Conservation (phyloP, 2,797 vertebrate genomes). For the Cottoperca gobio region DNA sequence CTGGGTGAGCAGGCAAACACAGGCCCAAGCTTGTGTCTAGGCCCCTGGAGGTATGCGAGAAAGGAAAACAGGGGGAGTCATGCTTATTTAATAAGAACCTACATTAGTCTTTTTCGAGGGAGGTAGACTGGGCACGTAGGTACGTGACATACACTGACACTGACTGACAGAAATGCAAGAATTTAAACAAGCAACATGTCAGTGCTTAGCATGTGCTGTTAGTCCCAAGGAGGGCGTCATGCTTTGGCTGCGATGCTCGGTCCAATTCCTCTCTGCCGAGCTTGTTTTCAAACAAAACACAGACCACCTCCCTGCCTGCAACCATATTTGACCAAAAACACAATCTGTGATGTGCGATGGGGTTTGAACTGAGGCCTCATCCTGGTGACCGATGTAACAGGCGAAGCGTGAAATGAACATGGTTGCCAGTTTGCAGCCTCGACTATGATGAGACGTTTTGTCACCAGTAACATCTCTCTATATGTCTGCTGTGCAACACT, state of each 20-base stretch:
- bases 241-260: slow-evolving; percentile 34
- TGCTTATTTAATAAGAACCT: slow-evolving; percentile 72
- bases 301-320: slow-evolving; percentile 14
- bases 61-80: slow-evolving; percentile 67
- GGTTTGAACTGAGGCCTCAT: slow-evolving; percentile 25
- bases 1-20: slow-evolving; percentile 75
- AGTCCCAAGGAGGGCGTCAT: background rate
- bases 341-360: slow-evolving; percentile 38
- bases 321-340: slow-evolving; percentile 60
- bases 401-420: slow-evolving; percentile 23
- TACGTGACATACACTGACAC: slow-evolving; percentile 12
- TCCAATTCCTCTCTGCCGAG: slow-evolving; percentile 24
- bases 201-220: background rate
- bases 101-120: slow-evolving; percentile 54
- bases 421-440: slow-evolving; percentile 18
- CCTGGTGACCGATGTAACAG: slow-evolving; percentile 17
- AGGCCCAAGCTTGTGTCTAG: slow-evolving; percentile 76
- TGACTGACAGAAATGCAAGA: slow-evolving; percentile 19
- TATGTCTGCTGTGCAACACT: background rate
- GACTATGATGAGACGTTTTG: slow-evolving; percentile 19
- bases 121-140: slow-evolving; percentile 16
- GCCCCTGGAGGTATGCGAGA: slow-evolving; percentile 77
- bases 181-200: slow-evolving; percentile 24
- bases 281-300: slow-evolving; percentile 68
- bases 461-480: background rate